Evolutionary conservation across 2,797 vertebrate species (phyloP), one percentile per base, ranked within the genome.

Genomic region (Chiroxiphia lanceolata): DNA sequence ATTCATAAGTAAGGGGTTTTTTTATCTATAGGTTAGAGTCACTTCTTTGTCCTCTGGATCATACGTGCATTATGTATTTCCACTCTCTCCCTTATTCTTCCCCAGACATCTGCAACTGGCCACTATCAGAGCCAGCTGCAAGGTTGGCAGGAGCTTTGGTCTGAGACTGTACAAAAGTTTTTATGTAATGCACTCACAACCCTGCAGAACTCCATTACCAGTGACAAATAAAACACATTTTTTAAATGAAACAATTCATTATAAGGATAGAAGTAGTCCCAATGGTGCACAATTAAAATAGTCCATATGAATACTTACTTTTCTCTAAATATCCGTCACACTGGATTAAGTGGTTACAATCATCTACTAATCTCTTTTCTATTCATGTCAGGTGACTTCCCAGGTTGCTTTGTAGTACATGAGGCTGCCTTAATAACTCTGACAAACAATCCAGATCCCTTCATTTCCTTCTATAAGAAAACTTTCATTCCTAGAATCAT

Each of bases 71-170:
- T 68, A 78, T 8, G 3, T 78, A 53, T 59, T 89, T 87, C 57
- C 7, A 40, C 12, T 70, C 47, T 72, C 57, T 80, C 50, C 17
- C 18, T 34, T 87, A 44, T 33, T 89, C 83, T 89, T 92, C 67
- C 70, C 50, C 65, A 47, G 63, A 82, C n/a, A 56, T 59, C 70
- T 76, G 89, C 64, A 93, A 90, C 25, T 82, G 77, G 67, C 74
- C 19, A 45, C 50, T 57, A 6, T 16, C 36, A 83, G 69, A 86
- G 29, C 67, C 92, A 94, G 83, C 63, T 89, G 75, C 34, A 54
- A 92, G 63, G 50, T 0, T 86, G 81, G 77, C 70, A 81, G 63
- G 29, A 95, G 26, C 19, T 88, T 64, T 93, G 45, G 45, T 76
- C 36, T 86, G 77, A 87, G 29, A 34, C 21, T 7, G 0, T 29